phyloP scores from a whole-genome alignment of 2,113 vertebrate species.

The Sebastes fasciatus region DNA sequence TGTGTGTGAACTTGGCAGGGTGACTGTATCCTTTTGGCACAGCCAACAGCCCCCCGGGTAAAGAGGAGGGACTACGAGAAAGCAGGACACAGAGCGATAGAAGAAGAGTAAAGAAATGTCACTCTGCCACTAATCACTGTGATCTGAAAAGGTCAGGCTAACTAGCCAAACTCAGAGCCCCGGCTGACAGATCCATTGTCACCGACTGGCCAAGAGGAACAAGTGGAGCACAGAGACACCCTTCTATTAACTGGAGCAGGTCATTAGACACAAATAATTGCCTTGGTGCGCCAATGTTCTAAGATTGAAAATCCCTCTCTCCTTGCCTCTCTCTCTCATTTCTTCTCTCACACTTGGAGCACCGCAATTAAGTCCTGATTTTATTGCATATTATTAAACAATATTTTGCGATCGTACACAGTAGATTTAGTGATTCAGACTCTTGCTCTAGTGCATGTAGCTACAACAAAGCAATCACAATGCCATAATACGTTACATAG shows the following conservation, averaged over 20 bases:
- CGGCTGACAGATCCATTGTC: slow-evolving; percentile 72
- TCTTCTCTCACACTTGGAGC: slow-evolving; percentile 14
- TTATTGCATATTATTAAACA: slow-evolving; percentile 1
- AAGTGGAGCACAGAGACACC: slow-evolving; percentile 66
- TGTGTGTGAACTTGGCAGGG: slow-evolving; percentile 27
- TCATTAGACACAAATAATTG: slow-evolving; percentile 73
- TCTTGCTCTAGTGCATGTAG: not conserved
- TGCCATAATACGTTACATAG: too few relatives aligned
- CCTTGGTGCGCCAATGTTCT: slow-evolving; percentile 36
- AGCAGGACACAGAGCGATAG: slow-evolving; percentile 43
- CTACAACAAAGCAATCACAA: not conserved
- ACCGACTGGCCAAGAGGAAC: slow-evolving; percentile 61
- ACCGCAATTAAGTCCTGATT: slow-evolving; percentile 2
- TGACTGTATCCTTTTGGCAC: slow-evolving; percentile 43
- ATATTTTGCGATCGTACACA: not conserved
- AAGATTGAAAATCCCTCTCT: slow-evolving; percentile 42
- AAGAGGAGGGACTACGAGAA: slow-evolving; percentile 51
- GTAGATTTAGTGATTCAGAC: not conserved
- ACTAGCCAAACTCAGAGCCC: slow-evolving; percentile 67
- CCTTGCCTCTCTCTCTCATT: slow-evolving; percentile 10
- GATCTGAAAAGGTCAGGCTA: slow-evolving; percentile 77
- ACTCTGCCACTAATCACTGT: slow-evolving; percentile 71
- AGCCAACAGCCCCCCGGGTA: slow-evolving; percentile 8
- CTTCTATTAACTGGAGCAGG: slow-evolving; percentile 71
- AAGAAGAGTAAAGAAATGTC: slow-evolving; percentile 75